Conservation (phyloP, 2,888 invertebrate genomes). For the Mythimna pallens region DNA sequence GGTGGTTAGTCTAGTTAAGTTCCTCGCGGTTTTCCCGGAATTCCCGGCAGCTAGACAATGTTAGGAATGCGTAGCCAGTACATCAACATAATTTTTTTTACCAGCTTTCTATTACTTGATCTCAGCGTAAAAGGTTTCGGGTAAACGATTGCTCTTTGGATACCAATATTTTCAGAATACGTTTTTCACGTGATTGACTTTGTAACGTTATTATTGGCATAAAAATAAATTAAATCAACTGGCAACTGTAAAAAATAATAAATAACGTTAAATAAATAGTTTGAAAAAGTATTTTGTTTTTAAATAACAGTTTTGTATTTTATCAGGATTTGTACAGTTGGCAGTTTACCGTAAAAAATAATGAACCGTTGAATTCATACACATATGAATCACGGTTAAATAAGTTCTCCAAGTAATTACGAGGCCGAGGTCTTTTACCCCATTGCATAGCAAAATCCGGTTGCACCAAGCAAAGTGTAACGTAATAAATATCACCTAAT, state of each 20-base stretch:
- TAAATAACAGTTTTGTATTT: constrained; percentile 7
- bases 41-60: constrained; percentile 18
- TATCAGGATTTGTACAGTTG: neutral
- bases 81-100: constrained; percentile 30
- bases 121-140: constrained; percentile 17
- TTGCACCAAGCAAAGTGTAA: constrained; percentile 47
- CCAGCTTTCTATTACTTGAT: constrained; percentile 23
- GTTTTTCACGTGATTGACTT: constrained; percentile 23
- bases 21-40: constrained; percentile 19
- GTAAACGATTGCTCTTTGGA: constrained; percentile 4
- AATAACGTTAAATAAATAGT: constrained; percentile 12
- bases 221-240: constrained; percentile 27
- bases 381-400: constrained; percentile 21
- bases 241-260: constrained; percentile 1
- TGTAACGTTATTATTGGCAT: constrained; percentile 14
- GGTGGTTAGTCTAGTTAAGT: constrained; percentile 43
- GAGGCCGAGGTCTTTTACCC: constrained; percentile 11
- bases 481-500: constrained; percentile 51
- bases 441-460: constrained; percentile 24
- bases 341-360: constrained; percentile 17
- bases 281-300: constrained; percentile 10
- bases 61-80: constrained; percentile 19
- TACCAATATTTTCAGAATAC: constrained; percentile 1
- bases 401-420: constrained; percentile 44
- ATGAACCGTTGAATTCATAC: constrained; percentile 9